Evolutionary conservation across 2,113 vertebrate species (phyloP), one percentile per base, ranked within the genome.

Genomic region (Oxyura jamaicensis): DNA sequence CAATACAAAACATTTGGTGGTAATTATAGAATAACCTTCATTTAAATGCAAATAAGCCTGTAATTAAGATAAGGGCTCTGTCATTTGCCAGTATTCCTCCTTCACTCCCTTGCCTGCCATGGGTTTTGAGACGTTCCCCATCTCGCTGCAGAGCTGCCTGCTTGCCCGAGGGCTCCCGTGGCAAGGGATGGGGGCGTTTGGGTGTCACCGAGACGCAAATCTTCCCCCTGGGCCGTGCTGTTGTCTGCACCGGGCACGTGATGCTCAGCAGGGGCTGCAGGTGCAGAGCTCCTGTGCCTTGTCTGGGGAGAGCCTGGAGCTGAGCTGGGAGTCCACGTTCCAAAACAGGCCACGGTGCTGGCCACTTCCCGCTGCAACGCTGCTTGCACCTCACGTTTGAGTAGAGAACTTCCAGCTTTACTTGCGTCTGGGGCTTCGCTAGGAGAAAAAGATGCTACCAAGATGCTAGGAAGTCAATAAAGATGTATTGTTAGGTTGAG

Each of bases 11-110:
- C 97, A 97, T 97, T 97, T 97, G 91, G 90, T 97, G 96, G 98
- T 98, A 98, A 98, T 98, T 98, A 98, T 98, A 98, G 97, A 98
- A 98, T 98, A 98, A 98, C 98, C 98, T 98, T 98, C 98, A 98
- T 98, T 98, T 98, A 98, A 98, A 98, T 98, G 98, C 98, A 98
- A 98, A 98, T 98, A 97, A 98, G 98, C 97, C 98, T 98, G 98
- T 98, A 98, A 98, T 98, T 98, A 98, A 98, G 98, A 98, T 98
- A 98, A 98, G 98, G 97, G 97, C 96, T 97, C 96, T 97, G 97
- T 97, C 98, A 97, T 97, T 98, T 98, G 98, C 97, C 93, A 96
- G 96, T 71, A 63, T 96, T 96, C 56, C 86, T 92, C 77, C 83
- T 89, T 91, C 73, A 56, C 35, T 91, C 80, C 75, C 60, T 72